phyloP scores from a whole-genome alignment of 2,888 invertebrate species.

The Brachyptera putata region DNA sequence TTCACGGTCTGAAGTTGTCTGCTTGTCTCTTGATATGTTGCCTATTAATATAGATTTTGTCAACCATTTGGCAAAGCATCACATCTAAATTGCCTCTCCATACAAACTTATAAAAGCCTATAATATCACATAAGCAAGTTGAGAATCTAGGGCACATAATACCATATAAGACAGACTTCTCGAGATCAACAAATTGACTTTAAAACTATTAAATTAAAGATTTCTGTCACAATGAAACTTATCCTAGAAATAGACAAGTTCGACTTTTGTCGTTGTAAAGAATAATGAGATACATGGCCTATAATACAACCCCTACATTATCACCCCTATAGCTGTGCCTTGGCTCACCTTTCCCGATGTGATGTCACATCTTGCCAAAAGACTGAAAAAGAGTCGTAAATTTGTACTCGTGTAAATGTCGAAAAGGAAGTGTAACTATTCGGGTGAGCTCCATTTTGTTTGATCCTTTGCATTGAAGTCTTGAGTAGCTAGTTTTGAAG shows the following conservation, averaged over 20 bases:
- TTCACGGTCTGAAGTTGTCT: no score
- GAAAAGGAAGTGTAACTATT: constrained; percentile 20
- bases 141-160: neutral
- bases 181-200: constrained; percentile 16
- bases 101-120: no score
- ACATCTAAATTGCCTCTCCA: no score
- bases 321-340: no score
- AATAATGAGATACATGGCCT: neutral
- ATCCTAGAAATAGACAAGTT: constrained; percentile 17
- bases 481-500: no score
- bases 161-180: neutral
- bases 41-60: no score
- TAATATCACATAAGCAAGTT: no score
- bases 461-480: constrained; percentile 20
- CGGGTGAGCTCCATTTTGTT: constrained; percentile 25
- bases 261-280: constrained; percentile 4
- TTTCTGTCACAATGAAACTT: constrained; percentile 11
- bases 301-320: neutral
- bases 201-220: constrained; percentile 13
- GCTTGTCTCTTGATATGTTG: no score
- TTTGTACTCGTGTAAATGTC: constrained; percentile 31
- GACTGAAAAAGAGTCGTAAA: constrained; percentile 32
- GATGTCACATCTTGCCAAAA: constrained; percentile 14
- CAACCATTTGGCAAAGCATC: no score
- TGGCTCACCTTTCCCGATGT: constrained; percentile 11